These are phyloP conservation scores for Monopterus albus DNA, from an alignment of 2,113 vertebrate genomes.

Conservation along the genomic window DNA sequence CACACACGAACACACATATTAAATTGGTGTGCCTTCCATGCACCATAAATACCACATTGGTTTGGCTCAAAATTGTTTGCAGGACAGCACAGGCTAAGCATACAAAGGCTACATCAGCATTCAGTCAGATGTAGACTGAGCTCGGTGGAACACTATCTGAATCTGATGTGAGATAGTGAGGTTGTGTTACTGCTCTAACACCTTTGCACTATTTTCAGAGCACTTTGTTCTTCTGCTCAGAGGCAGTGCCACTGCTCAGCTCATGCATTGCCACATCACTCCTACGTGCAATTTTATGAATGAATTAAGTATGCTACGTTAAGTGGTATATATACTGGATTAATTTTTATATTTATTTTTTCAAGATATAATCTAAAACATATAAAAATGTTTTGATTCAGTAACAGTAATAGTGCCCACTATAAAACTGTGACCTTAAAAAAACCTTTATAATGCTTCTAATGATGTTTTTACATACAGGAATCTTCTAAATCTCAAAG, in stretches of 20 bases:
- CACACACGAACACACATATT: no score
- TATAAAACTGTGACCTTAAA: not conserved
- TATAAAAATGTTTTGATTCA: no score
- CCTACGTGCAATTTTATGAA: slow-evolving; percentile 23
- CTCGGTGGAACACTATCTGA: slow-evolving; percentile 23
- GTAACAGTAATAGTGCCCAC: no score
- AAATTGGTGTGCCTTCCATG: slow-evolving; percentile 36
- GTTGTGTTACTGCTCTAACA: slow-evolving; percentile 34
- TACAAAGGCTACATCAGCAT: slow-evolving; percentile 45
- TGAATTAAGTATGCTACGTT: not conserved
- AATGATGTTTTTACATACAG: not conserved
- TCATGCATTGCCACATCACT: slow-evolving; percentile 23
- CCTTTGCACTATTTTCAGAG: slow-evolving; percentile 60
- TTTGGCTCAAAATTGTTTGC: slow-evolving; percentile 42
- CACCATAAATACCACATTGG: slow-evolving; percentile 65
- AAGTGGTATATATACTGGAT: not conserved
- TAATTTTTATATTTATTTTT: not conserved
- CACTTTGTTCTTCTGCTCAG: slow-evolving; percentile 31
- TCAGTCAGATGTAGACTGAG: slow-evolving; percentile 38
- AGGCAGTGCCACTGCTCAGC: slow-evolving; percentile 37
- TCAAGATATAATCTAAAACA: no score
- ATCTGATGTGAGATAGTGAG: slow-evolving; percentile 23
- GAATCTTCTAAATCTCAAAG: not conserved
- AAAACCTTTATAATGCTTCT: not conserved
- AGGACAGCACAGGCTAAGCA: slow-evolving; percentile 36